Conservation (phyloP, 35 echinoderm and acorn worm genomes). For the Strongylocentrotus purpuratus region DNA sequence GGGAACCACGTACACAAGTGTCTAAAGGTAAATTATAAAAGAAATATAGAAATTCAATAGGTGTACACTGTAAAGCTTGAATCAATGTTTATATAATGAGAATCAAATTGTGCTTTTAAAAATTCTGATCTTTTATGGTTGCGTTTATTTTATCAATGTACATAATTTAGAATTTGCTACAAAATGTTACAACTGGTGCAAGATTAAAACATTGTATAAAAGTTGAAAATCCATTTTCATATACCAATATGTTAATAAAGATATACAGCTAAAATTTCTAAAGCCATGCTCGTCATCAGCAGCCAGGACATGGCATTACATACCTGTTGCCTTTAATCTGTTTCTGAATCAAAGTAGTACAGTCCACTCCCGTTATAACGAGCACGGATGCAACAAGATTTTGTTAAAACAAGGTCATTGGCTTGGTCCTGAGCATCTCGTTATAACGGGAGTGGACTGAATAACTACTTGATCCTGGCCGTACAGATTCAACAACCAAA, state of each 20-base stretch:
- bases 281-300: slow-evolving; percentile 22
- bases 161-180: no score
- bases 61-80: no score
- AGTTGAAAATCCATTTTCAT: no score
- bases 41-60: background rate
- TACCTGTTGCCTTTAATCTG: background rate
- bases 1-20: slow-evolving; percentile 82
- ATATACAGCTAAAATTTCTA: no score
- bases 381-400: no score
- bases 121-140: no score
- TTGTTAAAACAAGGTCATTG: no score
- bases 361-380: no score
- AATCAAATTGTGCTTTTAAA: no score
- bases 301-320: background rate
- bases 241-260: background rate
- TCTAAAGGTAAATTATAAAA: slow-evolving; percentile 32
- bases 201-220: background rate
- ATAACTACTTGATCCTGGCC: background rate
- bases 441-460: no score
- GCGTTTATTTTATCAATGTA: no score
- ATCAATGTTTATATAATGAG: background rate
- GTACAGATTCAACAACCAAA: background rate
- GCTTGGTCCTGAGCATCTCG: no score
- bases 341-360: background rate
- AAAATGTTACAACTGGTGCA: background rate